These are phyloP conservation scores for Sarcophaga caerulescens DNA, from an alignment of 2,888 invertebrate species.

Conservation along the genomic window DNA sequence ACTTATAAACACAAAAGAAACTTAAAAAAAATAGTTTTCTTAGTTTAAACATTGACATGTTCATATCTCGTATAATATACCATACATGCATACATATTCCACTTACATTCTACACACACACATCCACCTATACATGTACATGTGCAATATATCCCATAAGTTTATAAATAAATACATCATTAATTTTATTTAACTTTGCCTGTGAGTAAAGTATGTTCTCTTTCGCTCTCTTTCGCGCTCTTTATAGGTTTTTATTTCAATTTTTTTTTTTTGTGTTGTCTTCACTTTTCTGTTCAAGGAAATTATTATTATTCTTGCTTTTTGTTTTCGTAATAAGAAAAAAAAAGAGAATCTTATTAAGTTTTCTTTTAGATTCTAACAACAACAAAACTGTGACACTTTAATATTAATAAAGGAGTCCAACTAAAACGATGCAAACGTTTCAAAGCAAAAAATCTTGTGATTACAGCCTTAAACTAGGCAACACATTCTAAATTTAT, in stretches of 20 bases:
- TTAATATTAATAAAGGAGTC: neutral
- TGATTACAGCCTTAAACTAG: neutral
- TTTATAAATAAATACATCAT: slow-evolving; percentile 30
- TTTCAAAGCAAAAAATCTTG: neutral
- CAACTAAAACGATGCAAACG: neutral
- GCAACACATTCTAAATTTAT: neutral
- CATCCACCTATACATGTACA: neutral
- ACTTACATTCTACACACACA: neutral
- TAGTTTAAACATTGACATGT: slow-evolving; percentile 45
- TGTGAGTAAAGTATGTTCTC: neutral
- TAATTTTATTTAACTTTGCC: slow-evolving; percentile 36
- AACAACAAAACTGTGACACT: neutral
- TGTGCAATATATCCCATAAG: too few relatives aligned
- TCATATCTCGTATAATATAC: neutral
- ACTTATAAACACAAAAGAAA: neutral
- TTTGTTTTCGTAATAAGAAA: too few relatives aligned
- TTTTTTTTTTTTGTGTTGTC: too few relatives aligned
- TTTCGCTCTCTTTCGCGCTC: too few relatives aligned
- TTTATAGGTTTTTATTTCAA: too few relatives aligned
- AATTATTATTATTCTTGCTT: neutral
- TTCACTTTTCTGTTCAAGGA: neutral
- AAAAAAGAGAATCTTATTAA: neutral
- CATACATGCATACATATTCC: neutral
- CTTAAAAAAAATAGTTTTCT: neutral
- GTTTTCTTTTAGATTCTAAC: neutral